A percentile compares a stretch with the other conserved stretches of the same genome.
These are phyloP conservation scores for Drosophila albomicans DNA, from an alignment of 1,140 invertebrate species.

Conservation along the genomic window DNA sequence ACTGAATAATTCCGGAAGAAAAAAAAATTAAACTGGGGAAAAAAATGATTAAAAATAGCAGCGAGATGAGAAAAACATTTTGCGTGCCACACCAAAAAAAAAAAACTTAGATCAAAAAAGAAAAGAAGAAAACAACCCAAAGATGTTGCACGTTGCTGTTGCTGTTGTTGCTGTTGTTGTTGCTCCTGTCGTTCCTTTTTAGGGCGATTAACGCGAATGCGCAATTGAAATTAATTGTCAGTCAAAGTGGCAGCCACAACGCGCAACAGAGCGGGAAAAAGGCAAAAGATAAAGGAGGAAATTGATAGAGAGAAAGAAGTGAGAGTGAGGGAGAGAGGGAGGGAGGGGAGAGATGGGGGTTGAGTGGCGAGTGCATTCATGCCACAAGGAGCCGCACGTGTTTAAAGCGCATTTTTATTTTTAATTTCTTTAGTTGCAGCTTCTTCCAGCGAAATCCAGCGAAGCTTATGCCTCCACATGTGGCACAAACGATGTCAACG, in stretches of 20 bases:
- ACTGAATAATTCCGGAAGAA: constrained; percentile 48
- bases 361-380: constrained; percentile 10
- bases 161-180: constrained; percentile 22
- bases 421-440: constrained; percentile 54
- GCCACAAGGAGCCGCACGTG: constrained; percentile 60
- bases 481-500: constrained; percentile 76
- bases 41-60: constrained; percentile 62
- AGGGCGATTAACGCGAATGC: constrained; percentile 79
- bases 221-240: constrained; percentile 84
- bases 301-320: not conserved
- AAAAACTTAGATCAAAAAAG: constrained; percentile 4
- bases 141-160: constrained; percentile 22
- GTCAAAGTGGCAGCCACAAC: constrained; percentile 70
- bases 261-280: not conserved
- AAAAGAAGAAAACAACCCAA: constrained; percentile 22
- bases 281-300: not conserved
- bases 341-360: no score
- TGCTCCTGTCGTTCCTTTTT: constrained; percentile 44
- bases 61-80: constrained; percentile 22
- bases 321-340: not conserved
- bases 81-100: constrained; percentile 28
- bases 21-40: constrained; percentile 18
- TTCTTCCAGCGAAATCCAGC: constrained; percentile 47
- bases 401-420: constrained; percentile 76
- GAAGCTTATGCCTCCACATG: constrained; percentile 67